Base-by-base conservation (phyloP, 2,888 invertebrate species). In the Cinara cedri region DNA sequence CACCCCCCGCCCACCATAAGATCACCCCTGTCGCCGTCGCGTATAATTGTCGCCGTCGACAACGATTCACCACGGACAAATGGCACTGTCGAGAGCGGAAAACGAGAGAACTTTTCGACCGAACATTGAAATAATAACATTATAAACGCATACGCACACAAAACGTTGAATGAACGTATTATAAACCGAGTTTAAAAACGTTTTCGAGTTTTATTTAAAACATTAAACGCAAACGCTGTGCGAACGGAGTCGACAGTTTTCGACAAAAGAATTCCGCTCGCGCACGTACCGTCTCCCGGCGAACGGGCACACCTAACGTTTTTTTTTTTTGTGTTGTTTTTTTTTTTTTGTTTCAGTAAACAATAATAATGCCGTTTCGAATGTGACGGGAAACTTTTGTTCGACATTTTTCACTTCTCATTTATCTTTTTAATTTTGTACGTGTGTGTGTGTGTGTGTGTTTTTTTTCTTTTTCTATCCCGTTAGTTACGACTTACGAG, bases 241-340 rank as follows among this genome's bases (percentile, higher is more conserved):
- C n/a, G 8, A 21, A 51, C 3, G 13, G 63, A 19, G 8, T 51
- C 51, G 6, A 51, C 62, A 10, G 60, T 14, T 51, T 62, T 19
- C 16, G 42, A 74, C 74, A 51, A 63, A 74, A 51, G 42, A n/a
- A 26, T 72, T 54, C 24, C 9, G n/a, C 60, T 46, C 34, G 11
- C 19, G 10, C 9, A 16, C 9, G 60, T 21, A 21, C 19, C 19
- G 44, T 19, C 34, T n/a, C 16, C n/a, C n/a, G n/a, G n/a, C n/a
- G n/a, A 46, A 34, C 34, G 62, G n/a, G 3, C n/a, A 34, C 62
- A 24, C 65, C 49, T 46, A 16, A 46, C 49, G 72, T 60, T 72
- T 34, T 34, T 34, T 34, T 34, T 34, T 34, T 34, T 34, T 34
- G 3, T 34, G 24, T 72, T 60, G 72, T 72, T 57, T 46, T n/a